Percentiles rank a stretch among this genome's conserved stretches.
phyloP scores from a whole-genome alignment of 2,113 vertebrate species.

The Dasyornis broadbenti region DNA sequence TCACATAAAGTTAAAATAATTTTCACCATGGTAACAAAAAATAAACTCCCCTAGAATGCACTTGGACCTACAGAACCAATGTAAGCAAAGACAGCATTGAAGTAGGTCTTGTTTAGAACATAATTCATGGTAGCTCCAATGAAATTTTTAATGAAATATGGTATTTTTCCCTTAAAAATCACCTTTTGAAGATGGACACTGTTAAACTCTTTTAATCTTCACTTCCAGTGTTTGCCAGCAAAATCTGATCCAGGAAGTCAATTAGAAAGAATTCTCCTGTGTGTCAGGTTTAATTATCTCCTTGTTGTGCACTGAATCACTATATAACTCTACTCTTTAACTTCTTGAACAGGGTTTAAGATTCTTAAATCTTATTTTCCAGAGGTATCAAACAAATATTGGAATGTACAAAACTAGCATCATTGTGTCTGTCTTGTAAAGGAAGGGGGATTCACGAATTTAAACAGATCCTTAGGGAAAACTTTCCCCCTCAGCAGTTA shows the following conservation, averaged over 20 bases:
- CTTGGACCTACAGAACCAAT: background rate
- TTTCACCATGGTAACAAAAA: conserved; percentile 50
- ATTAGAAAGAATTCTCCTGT: background rate
- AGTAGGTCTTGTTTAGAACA: background rate
- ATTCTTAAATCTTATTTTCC: background rate
- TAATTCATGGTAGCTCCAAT: background rate
- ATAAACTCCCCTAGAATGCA: background rate
- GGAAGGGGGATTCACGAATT: background rate
- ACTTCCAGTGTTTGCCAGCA: background rate
- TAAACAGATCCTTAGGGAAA: background rate
- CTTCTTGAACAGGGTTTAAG: background rate
- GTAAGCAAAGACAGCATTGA: background rate
- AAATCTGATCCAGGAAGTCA: background rate
- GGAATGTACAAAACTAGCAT: background rate
- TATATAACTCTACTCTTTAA: background rate
- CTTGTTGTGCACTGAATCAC: background rate
- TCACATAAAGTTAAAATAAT: conserved; percentile 27
- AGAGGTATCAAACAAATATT: background rate
- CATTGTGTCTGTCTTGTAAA: background rate
- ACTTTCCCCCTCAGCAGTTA: background rate
- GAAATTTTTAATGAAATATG: background rate
- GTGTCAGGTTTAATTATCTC: background rate
- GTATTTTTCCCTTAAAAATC: background rate
- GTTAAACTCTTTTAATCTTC: conserved; percentile 15
- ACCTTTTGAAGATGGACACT: background rate